Conservation (phyloP, 1,140 invertebrate species). For the Nephotettix cincticeps region DNA sequence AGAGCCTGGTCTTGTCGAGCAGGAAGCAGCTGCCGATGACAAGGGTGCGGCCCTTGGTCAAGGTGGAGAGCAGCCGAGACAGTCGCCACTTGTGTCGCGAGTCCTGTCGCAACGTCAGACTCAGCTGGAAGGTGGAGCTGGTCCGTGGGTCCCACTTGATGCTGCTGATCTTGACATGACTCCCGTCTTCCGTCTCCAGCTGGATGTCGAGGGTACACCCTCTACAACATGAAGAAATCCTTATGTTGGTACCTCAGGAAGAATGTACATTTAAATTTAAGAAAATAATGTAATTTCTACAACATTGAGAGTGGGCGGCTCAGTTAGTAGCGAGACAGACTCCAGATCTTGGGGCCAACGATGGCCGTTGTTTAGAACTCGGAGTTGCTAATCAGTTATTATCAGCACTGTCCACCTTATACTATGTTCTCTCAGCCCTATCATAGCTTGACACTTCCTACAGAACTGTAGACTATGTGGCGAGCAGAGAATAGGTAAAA, state of each 20-base stretch:
- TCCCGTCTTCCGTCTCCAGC: constrained; percentile 63
- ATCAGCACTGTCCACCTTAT: not conserved
- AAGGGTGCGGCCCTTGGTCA: constrained; percentile 76
- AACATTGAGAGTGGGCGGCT: not conserved
- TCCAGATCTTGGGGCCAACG: not conserved
- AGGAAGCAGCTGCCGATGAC: constrained; percentile 81
- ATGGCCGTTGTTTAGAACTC: not conserved
- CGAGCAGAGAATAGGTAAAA: too few species aligned
- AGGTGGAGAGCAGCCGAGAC: constrained; percentile 82
- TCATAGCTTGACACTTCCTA: too few species aligned
- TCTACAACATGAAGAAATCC: constrained; percentile 44
- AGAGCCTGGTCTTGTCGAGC: constrained; percentile 83
- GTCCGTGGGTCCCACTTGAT: constrained; percentile 80
- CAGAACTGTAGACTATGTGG: too few species aligned
- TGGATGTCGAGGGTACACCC: constrained; percentile 76
- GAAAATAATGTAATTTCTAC: too few species aligned
- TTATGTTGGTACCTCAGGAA: not conserved
- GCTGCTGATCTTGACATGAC: constrained; percentile 56
- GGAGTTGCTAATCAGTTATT: not conserved
- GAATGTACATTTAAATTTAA: constrained; percentile 26
- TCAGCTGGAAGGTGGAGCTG: constrained; percentile 81
- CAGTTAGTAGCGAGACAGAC: not conserved
- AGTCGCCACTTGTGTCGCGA: constrained; percentile 72
- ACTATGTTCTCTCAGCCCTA: too few species aligned
- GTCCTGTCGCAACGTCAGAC: constrained; percentile 78